A percentile compares a stretch with the other conserved stretches of the same genome.
These are phyloP conservation scores for Pseudomyrmex sp. DNA, from an alignment of 1,140 invertebrate species.

Conservation along the genomic window DNA sequence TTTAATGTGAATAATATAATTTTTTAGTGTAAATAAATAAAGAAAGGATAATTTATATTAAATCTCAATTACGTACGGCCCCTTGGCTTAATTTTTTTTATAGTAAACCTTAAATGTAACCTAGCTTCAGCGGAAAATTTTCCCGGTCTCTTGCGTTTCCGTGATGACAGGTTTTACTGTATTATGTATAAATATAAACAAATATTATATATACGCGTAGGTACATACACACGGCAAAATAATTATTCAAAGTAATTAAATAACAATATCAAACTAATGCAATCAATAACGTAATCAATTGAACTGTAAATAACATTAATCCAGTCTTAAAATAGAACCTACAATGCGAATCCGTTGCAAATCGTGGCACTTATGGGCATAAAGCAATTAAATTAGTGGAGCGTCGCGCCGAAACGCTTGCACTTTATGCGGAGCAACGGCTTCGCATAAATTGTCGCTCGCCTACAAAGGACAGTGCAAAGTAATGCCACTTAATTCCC, in stretches of 20 bases:
- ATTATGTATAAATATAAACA: too few relatives aligned
- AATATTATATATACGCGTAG: too few relatives aligned
- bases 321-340: not conserved
- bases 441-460: constrained; percentile 53
- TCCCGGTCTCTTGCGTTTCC: too few relatives aligned
- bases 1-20: too few relatives aligned
- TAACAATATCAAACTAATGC: not conserved
- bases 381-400: constrained; percentile 54
- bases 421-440: constrained; percentile 56
- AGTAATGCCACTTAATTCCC: constrained; percentile 58
- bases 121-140: too few relatives aligned
- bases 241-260: not conserved
- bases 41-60: too few relatives aligned
- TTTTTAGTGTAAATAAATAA: too few relatives aligned
- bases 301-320: not conserved
- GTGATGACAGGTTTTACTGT: too few relatives aligned
- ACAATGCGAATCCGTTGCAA: constrained; percentile 10
- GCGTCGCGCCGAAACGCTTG: constrained; percentile 47
- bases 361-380: constrained; percentile 37
- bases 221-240: too few relatives aligned
- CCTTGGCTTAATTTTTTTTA: too few relatives aligned
- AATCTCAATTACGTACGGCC: too few relatives aligned
- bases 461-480: constrained; percentile 55
- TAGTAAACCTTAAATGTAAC: too few relatives aligned
- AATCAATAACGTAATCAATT: not conserved